Percentiles rank a stretch among this genome's conserved stretches.
Conservation (phyloP, 2,797 vertebrate species). For the Sarcoramphus papa region DNA sequence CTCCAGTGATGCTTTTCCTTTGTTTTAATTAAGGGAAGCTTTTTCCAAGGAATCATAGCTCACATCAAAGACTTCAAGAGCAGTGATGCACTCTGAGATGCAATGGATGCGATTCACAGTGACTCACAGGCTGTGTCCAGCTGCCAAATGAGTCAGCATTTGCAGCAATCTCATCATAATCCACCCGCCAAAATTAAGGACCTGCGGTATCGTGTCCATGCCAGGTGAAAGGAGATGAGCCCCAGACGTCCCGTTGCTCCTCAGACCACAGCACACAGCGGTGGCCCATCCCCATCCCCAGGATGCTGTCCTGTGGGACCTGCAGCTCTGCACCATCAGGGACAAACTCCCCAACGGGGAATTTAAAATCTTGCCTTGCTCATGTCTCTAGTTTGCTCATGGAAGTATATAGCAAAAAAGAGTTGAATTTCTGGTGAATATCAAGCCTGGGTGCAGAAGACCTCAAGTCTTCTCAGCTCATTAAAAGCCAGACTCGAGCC, state of each 20-base stretch:
- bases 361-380: background rate
- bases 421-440: background rate
- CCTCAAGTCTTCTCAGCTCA: conserved; percentile 11
- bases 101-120: background rate
- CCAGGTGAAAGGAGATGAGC: background rate
- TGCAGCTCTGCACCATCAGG: background rate
- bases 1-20: conserved; percentile 26
- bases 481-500: background rate
- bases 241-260: background rate
- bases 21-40: conserved; percentile 8
- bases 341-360: background rate
- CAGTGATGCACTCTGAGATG: background rate
- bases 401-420: background rate
- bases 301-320: accelerated
- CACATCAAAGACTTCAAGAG: background rate
- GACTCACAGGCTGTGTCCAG: background rate
- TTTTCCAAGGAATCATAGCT: background rate
- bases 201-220: background rate
- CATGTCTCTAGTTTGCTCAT: accelerated
- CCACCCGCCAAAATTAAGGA: background rate
- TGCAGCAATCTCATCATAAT: background rate
- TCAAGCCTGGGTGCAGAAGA: conserved; percentile 5
- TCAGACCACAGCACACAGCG: background rate
- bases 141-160: conserved; percentile 23
- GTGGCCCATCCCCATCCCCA: background rate